Evolutionary conservation across 2,113 vertebrate species (phyloP), one percentile per base, ranked within the genome.

Genomic region (Crotalus helleri): DNA sequence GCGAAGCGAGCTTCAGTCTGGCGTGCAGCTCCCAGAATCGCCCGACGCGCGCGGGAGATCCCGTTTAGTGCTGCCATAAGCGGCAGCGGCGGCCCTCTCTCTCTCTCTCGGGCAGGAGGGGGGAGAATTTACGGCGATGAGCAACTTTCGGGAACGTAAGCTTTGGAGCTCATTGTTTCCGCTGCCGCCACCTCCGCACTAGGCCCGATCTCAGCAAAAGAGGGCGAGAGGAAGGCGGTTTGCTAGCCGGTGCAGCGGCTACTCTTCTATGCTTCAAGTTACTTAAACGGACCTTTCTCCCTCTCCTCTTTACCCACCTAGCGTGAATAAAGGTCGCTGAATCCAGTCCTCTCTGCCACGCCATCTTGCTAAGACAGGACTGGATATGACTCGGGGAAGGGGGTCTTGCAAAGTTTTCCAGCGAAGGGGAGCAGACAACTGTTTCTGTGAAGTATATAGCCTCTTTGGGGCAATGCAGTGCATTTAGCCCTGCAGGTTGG

Each of bases 1-100:
- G 95, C 93, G 92, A 86, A 61, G 93, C 94, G 94, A 94, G 87
- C 6, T 51, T 21, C 54, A 33, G 39, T 29, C 90, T 53, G 86
- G 59, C 89, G 21, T 13, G 85, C 81, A n/a, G 49, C 89, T 51
- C 59, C 3, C 49, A 23, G 92, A 2, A 54, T 54, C 69, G 93
- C 44, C 29, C 33, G 74, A 12, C n/a, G 15, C 15, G 87, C n/a
- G 19, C 3, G n/a, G 33, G 21, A 87, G 86, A 29, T 7, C 53
- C 69, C 5, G 85, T 19, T 51, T 8, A 3, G 1, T 5, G 8
- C 44, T 4, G 33, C 51, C 4, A 21, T 24, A 19, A 46, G n/a
- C 17, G n/a, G 85, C 8, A 1, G 44, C 17, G 17, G n/a, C 23
- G 29, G 15, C 29, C 24, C 24, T 26, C 2, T 19, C 4, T 57